A percentile compares a stretch with the other conserved stretches of the same genome.
Evolutionary conservation across 2,797 vertebrate genomes (phyloP).

Genomic region (Mastacembelus armatus): DNA sequence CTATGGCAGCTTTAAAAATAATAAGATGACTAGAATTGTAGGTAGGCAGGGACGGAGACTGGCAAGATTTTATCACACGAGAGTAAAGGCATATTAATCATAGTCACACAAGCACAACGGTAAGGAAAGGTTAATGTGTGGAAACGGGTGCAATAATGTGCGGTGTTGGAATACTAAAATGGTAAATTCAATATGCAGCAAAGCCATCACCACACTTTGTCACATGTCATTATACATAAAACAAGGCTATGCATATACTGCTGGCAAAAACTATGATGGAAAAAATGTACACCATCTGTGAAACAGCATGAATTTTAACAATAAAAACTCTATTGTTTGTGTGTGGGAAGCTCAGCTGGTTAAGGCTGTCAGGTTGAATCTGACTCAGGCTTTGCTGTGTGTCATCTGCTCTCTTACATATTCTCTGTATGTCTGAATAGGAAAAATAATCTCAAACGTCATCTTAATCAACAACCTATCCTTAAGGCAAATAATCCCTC

Average conservation of each 20-base stretch:
- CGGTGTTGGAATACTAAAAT: constrained; percentile 64
- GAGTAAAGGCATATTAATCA: constrained; percentile 79
- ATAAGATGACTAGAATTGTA: constrained; percentile 71
- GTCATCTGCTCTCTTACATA: constrained; percentile 36
- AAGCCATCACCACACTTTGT: constrained; percentile 66
- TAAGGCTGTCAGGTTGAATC: constrained; percentile 71
- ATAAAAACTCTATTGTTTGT: constrained; percentile 62
- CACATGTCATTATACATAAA: constrained; percentile 61
- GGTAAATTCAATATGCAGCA: constrained; percentile 55
- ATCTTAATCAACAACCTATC: constrained; percentile 39
- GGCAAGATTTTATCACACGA: constrained; percentile 77
- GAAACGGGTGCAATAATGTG: constrained; percentile 71
- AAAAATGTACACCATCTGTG: constrained; percentile 59
- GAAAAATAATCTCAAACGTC: constrained; percentile 50
- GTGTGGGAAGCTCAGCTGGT: constrained; percentile 66
- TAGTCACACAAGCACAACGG: constrained; percentile 60
- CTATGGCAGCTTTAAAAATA: constrained; percentile 78
- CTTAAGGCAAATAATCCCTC: constrained; percentile 37
- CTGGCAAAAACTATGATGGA: constrained; percentile 36
- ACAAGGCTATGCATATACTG: constrained; percentile 13
- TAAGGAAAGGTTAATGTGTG: constrained; percentile 77
- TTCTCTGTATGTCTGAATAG: constrained; percentile 29
- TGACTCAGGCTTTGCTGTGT: constrained; percentile 48
- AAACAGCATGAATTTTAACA: constrained; percentile 65
- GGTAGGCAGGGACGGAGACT: constrained; percentile 66